Evolutionary conservation across 2,113 vertebrate species (phyloP).

Genomic region (Ptilonorhynchus violaceus): DNA sequence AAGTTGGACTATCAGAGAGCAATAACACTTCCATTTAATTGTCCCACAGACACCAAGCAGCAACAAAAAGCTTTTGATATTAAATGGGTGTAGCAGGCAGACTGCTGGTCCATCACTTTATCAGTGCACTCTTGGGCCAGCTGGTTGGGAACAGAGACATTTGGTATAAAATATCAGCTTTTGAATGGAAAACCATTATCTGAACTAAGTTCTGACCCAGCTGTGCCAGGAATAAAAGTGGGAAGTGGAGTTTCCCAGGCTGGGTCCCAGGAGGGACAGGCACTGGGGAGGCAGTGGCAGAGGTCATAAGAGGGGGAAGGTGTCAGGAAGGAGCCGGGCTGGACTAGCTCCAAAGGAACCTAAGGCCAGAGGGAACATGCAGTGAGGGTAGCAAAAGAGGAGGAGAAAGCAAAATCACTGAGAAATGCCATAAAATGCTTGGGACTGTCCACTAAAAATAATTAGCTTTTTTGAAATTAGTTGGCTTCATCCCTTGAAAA

Average conservation of each 20-base stretch:
- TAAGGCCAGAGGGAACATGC: not conserved
- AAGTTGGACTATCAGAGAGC: not conserved
- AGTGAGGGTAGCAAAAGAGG: not conserved
- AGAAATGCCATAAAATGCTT: not conserved
- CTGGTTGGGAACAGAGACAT: not conserved
- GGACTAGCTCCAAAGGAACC: not conserved
- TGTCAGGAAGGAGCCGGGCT: not conserved
- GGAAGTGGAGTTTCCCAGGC: not conserved
- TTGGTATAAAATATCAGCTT: not conserved
- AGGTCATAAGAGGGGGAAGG: not conserved
- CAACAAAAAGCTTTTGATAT: not conserved
- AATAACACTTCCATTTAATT: not conserved
- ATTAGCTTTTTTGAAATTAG: not conserved
- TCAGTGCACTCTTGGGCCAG: not conserved
- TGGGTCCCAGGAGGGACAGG: not conserved
- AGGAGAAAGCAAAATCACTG: not conserved
- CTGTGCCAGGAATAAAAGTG: not conserved
- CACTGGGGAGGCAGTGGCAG: fast-evolving
- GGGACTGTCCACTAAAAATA: not conserved
- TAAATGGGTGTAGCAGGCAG: not conserved
- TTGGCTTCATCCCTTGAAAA: not conserved
- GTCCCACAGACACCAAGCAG: not conserved
- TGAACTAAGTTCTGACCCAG: not conserved
- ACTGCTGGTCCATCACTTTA: not conserved
- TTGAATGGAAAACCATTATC: not conserved